Conservation (phyloP, 2,888 invertebrate genomes). For the Eupithecia tripunctaria region DNA sequence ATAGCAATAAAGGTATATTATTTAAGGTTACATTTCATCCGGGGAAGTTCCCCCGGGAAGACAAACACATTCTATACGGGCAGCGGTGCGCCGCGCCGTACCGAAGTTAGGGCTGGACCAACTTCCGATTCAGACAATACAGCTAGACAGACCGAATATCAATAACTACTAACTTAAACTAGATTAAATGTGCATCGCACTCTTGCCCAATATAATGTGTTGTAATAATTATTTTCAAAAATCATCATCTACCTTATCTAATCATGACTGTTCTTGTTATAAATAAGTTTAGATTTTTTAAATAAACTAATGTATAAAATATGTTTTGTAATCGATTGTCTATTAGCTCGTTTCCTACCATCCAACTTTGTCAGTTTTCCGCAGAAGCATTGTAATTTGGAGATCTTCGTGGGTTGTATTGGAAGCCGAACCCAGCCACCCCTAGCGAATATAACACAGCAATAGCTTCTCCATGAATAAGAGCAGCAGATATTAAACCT, state of each 20-base stretch:
- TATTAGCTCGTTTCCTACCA: neutral
- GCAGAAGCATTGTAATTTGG: neutral
- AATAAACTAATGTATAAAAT: too few relatives aligned
- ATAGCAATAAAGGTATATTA: conserved; percentile 17
- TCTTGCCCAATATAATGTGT: neutral
- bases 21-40: conserved; percentile 25
- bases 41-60: conserved; percentile 22
- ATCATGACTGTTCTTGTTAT: neutral
- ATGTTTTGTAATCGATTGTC: neutral
- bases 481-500: conserved; percentile 25
- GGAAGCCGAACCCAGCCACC: neutral
- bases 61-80: conserved; percentile 30
- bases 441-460: conserved; percentile 5
- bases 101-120: conserved; percentile 4
- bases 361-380: neutral
- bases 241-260: neutral
- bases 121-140: conserved; percentile 5
- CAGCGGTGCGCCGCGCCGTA: neutral
- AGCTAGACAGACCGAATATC: neutral
- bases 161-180: too few relatives aligned
- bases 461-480: conserved; percentile 21
- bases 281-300: too few relatives aligned
- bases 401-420: neutral
- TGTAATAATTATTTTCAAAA: neutral
- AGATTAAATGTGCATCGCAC: neutral